Conservation (phyloP, 2,797 vertebrate genomes). For the Numenius phaeopus region DNA sequence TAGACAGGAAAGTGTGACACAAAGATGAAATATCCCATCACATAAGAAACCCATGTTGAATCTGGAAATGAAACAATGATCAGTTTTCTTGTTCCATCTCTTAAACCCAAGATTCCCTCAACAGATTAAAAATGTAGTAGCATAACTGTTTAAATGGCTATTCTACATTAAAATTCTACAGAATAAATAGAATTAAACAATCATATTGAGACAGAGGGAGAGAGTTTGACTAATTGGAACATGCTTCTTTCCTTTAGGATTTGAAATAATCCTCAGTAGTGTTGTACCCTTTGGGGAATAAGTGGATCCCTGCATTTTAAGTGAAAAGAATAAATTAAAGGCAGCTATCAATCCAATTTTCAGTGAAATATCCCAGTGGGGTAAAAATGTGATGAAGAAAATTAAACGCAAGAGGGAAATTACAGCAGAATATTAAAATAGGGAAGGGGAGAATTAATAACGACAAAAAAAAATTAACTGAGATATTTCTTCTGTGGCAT, state of each 20-base stretch:
- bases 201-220: neutral
- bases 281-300: neutral
- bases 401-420: conserved; percentile 31
- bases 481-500: neutral
- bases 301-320: neutral
- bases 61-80: neutral
- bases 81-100: neutral
- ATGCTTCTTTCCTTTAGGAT: neutral
- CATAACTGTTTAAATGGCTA: neutral
- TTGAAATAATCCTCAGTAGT: conserved; percentile 27
- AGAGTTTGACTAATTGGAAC: neutral
- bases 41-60: neutral
- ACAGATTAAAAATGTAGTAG: neutral
- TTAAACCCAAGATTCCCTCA: neutral
- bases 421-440: conserved; percentile 7
- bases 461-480: neutral
- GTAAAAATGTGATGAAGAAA: conserved; percentile 40
- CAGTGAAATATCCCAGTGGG: conserved; percentile 26
- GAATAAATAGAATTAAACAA: neutral
- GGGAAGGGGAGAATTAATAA: conserved; percentile 20
- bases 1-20: neutral
- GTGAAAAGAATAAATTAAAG: conserved; percentile 45
- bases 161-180: neutral
- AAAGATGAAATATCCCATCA: neutral
- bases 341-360: conserved; percentile 36